These are phyloP conservation scores for Chalcosyrphus nemorum DNA, from an alignment of 2,888 invertebrate species.

Conservation along the genomic window DNA sequence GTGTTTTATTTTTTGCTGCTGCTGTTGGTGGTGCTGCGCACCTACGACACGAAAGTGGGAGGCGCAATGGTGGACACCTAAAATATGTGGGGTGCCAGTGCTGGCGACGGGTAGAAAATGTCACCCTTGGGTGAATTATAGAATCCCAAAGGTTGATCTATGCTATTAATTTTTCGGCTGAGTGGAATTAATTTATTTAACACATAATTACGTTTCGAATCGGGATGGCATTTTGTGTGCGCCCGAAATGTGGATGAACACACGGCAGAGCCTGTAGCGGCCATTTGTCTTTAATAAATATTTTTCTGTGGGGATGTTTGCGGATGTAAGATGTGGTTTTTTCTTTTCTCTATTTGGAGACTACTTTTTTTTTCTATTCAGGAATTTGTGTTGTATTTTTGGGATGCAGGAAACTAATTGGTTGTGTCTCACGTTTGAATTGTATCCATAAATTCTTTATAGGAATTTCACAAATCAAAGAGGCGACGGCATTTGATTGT, in stretches of 20 bases:
- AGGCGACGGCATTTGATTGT: too few species aligned
- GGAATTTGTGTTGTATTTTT: background rate
- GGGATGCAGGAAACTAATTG: background rate
- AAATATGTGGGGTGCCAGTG: constrained; percentile 35
- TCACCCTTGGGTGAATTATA: constrained; percentile 69
- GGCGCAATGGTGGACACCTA: constrained; percentile 15
- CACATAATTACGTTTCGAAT: constrained; percentile 68
- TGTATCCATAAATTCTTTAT: background rate
- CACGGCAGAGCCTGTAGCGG: constrained; percentile 2
- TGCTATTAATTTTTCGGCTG: constrained; percentile 70
- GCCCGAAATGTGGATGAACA: constrained; percentile 6
- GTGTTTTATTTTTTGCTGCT: background rate
- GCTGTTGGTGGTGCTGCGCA: constrained; percentile 4
- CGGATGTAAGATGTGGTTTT: background rate
- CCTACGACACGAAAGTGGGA: background rate
- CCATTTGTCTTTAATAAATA: constrained; percentile 55
- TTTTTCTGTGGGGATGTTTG: constrained; percentile 3
- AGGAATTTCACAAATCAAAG: too few species aligned
- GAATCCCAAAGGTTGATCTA: constrained; percentile 67
- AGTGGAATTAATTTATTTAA: constrained; percentile 72
- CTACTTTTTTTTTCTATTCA: background rate
- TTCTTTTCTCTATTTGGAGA: background rate
- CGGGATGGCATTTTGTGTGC: constrained; percentile 22
- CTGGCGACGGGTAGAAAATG: constrained; percentile 46
- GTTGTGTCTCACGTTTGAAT: background rate